Evolutionary conservation across 2,113 vertebrate genomes (phyloP), one percentile per base, ranked within the genome.

Genomic region (Tringa solitaria): DNA sequence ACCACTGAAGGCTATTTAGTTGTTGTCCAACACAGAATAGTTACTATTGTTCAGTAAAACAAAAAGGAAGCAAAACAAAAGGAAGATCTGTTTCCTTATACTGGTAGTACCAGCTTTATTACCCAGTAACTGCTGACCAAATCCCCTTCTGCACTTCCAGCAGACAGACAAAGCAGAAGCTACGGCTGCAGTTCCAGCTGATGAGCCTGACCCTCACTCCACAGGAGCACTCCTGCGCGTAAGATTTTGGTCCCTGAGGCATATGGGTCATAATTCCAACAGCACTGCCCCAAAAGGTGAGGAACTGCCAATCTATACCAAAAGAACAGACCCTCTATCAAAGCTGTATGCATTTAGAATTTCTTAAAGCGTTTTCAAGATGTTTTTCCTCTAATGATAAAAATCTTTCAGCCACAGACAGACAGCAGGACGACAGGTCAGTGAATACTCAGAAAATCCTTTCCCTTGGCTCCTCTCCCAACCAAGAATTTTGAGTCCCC

Each of bases 141-240:
- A 61, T 13, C 16, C 59, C 22, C 17, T 43, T 20, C 41, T 60
- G 57, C 65, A 53, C 39, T 39, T 63, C 78, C 48, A 61, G 48
- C 53, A 39, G 43, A 50, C 61, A 76, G 46, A 48, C 39, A 41
- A 45, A 0, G 14, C 39, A 67, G 64, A 9, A 24, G 41, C 57
- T 33, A 14, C 2, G 3, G 54, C 41, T 43, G 46, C 23, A n/a
- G 19, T 3, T 10, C 21, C 28, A 46, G 56, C 48, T 59, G 51
- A 27, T 0, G 3, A n/a, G 0, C 3, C 77, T 18, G 10, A 37
- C 35, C 32, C 19, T n/a, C 27, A 10, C 17, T n/a, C 63, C 30
- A 30, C 0, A 28, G 54, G 0, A 6, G 21, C 26, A 8, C 33
- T 80, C 30, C 4, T 1, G 0, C 5, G 12, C 6, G 64, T 17